Evolutionary conservation across 1,140 invertebrate species (phyloP), one percentile per base, ranked within the genome.

Genomic region (Armadillidium nasatum): DNA sequence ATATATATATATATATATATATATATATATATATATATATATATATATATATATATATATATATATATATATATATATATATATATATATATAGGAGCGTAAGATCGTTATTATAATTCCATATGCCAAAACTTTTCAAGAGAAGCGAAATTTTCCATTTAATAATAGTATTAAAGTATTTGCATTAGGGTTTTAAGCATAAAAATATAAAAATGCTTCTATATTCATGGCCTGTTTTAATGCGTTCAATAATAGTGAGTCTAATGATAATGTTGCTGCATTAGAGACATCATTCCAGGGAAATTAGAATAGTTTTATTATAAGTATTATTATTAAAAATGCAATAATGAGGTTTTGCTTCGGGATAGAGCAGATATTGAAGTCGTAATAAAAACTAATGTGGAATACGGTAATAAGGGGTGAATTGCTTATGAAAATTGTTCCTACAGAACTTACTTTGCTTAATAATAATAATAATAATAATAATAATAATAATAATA

Each of bases 281-380:
- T 60, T 60, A 60, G 50, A 60, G 50, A 60, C 50, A 60, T 15
- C 50, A 60, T 60, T 60, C 19, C 11, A 60, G 50, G 50, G 19
- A 60, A 60, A 60, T 60, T 60, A 60, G 50, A 60, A 60, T 60
- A 60, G 50, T 60, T 60, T 60, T 60, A 60, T 13, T 60, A 60
- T 60, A 60, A 60, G 50, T 60, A 60, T 60, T 60, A 60, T 15
- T 60, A 60, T 60, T 60, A 60, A 60, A 60, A 60, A 60, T 60
- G 50, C 50, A 60, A 60, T 60, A 60, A 60, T 60, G 50, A 7
- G 50, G 50, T 60, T 60, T 33, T 19, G 19, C 50, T 4, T 60
- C 50, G 19, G 50, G 19, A 60, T 60, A 7, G 50, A 60, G 50
- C 50, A 60, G 50, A 60, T 60, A 60, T 60, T 60, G 50, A 15